Percentiles rank a stretch among this genome's conserved stretches.
Conservation (phyloP, 2,888 invertebrate genomes). For the Lithophane ornitopus region DNA sequence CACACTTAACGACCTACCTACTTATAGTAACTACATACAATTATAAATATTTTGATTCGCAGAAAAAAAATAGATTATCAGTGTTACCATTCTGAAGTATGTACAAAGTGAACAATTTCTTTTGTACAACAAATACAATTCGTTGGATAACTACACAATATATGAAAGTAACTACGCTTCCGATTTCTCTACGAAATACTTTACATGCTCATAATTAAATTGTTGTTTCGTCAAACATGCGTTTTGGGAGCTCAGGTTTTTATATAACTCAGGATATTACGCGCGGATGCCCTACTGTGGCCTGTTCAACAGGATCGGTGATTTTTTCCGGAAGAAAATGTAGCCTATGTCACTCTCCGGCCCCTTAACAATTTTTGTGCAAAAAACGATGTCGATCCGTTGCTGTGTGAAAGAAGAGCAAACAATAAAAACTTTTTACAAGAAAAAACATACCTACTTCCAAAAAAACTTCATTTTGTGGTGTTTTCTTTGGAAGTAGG, state of each 20-base stretch:
- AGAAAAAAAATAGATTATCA: not conserved
- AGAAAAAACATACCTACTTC: too few species aligned
- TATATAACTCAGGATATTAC: too few species aligned
- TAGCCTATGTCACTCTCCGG: not conserved
- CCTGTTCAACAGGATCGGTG: not conserved
- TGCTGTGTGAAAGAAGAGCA: not conserved
- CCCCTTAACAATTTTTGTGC: not conserved
- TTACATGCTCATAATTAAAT: slow-evolving; percentile 1
- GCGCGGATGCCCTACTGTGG: not conserved
- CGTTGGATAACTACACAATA: slow-evolving; percentile 49
- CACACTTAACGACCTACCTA: too few species aligned
- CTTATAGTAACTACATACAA: not conserved
- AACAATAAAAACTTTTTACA: not conserved
- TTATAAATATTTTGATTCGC: not conserved
- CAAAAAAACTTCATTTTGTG: too few species aligned
- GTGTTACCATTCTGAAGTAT: not conserved
- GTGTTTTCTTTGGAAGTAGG: too few species aligned
- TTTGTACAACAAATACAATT: slow-evolving; percentile 44
- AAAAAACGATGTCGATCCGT: not conserved
- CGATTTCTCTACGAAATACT: slow-evolving; percentile 54
- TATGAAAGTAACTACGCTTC: slow-evolving; percentile 50
- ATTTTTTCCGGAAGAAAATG: not conserved
- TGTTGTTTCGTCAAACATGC: not conserved
- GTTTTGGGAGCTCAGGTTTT: not conserved
- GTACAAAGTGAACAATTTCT: slow-evolving; percentile 32